These are phyloP conservation scores for Jaculus jaculus DNA, from an alignment of 2,113 vertebrate species.

Conservation along the genomic window DNA sequence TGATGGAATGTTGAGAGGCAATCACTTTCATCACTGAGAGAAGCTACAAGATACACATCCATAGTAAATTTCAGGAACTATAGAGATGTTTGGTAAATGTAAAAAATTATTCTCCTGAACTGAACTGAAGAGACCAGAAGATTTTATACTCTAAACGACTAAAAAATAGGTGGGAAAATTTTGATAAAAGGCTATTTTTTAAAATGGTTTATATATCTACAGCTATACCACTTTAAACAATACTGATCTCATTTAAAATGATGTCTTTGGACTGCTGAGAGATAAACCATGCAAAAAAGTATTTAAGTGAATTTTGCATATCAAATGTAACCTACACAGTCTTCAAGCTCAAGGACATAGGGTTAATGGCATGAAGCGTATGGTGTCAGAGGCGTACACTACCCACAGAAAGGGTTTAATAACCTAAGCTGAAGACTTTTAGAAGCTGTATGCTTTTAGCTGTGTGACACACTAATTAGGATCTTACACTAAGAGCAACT, in stretches of 20 bases:
- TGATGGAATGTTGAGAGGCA: background rate
- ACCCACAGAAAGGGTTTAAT: background rate
- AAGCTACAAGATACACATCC: background rate
- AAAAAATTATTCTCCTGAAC: background rate
- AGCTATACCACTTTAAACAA: too few relatives aligned
- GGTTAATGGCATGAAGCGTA: background rate
- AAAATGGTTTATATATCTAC: too few relatives aligned
- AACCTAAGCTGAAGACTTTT: conserved; percentile 30
- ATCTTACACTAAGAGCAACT: background rate
- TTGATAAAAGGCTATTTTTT: background rate
- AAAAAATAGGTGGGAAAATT: background rate
- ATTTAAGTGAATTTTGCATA: background rate
- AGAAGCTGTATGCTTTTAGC: background rate
- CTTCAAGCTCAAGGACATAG: background rate
- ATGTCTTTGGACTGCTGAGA: background rate
- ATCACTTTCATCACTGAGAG: background rate
- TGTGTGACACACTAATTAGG: background rate
- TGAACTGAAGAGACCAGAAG: background rate
- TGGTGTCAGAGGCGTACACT: background rate
- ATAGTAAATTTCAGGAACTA: background rate
- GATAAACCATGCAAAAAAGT: background rate
- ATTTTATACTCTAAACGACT: background rate
- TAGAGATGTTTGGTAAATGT: background rate
- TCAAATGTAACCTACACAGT: background rate
- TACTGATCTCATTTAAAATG: background rate